Evolutionary conservation across 2,113 vertebrate species (phyloP).

Genomic region (Actenoides lindsayi): DNA sequence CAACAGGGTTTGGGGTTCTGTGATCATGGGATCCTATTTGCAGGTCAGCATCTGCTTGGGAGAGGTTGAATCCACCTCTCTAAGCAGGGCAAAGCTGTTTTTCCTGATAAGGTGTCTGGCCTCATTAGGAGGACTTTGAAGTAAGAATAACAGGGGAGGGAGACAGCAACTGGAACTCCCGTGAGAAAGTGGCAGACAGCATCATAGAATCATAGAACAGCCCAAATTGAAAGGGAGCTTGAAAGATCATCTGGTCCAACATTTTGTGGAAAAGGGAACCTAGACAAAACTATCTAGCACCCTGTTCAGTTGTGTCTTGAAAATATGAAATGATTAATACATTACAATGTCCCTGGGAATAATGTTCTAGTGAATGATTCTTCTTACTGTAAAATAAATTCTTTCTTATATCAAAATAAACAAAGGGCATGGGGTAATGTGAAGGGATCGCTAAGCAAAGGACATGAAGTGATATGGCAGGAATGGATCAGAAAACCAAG

Average conservation of each 20-base stretch:
- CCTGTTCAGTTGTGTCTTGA: neutral
- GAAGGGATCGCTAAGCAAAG: neutral
- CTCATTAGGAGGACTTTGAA: neutral
- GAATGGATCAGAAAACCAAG: neutral
- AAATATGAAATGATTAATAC: neutral
- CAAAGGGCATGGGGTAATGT: neutral
- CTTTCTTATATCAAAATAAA: neutral
- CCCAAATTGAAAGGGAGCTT: neutral
- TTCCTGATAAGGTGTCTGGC: neutral
- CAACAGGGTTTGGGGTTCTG: neutral
- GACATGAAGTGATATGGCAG: neutral
- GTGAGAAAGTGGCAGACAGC: neutral
- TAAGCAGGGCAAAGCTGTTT: neutral
- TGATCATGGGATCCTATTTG: neutral
- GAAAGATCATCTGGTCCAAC: neutral
- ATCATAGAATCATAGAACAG: neutral
- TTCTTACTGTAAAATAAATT: neutral
- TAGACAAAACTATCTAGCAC: neutral
- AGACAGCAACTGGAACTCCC: neutral
- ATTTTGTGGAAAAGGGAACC: neutral
- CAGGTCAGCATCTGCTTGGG: neutral
- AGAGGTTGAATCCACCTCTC: neutral
- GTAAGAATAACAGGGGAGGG: fast-evolving
- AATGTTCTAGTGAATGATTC: neutral
- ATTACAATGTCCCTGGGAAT: neutral